These are phyloP conservation scores for Phaetusa simplex DNA, from an alignment of 2,113 vertebrate species.

Conservation along the genomic window DNA sequence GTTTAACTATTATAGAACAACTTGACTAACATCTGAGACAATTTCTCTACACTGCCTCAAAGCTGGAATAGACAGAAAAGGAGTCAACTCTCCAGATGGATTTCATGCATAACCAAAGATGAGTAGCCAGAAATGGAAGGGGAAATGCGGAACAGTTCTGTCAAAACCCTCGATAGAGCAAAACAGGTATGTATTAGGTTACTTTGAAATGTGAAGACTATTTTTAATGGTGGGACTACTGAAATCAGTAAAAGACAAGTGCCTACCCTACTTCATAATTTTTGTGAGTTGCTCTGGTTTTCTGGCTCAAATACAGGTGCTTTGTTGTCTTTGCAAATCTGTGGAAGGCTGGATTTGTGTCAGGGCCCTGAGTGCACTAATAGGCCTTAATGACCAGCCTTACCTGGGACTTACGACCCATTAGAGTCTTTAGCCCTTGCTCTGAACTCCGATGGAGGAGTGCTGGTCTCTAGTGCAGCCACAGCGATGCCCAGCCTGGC, in stretches of 20 bases:
- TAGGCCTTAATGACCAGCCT: not conserved
- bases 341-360: not conserved
- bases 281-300: not conserved
- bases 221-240: not conserved
- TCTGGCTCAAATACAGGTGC: not conserved
- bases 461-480: fast-evolving
- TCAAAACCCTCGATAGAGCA: not conserved
- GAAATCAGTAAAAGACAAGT: not conserved
- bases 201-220: not conserved
- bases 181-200: not conserved
- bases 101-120: not conserved
- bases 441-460: not conserved
- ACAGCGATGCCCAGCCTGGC: not conserved
- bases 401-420: not conserved
- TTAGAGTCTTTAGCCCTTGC: not conserved
- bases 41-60: not conserved
- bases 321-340: not conserved
- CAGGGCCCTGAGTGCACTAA: not conserved
- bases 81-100: not conserved
- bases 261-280: not conserved
- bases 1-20: not conserved
- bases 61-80: not conserved
- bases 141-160: not conserved
- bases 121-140: not conserved
- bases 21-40: not conserved